Evolutionary conservation across 2,113 vertebrate species (phyloP), one percentile per base, ranked within the genome.

Genomic region (Anguilla rostrata): DNA sequence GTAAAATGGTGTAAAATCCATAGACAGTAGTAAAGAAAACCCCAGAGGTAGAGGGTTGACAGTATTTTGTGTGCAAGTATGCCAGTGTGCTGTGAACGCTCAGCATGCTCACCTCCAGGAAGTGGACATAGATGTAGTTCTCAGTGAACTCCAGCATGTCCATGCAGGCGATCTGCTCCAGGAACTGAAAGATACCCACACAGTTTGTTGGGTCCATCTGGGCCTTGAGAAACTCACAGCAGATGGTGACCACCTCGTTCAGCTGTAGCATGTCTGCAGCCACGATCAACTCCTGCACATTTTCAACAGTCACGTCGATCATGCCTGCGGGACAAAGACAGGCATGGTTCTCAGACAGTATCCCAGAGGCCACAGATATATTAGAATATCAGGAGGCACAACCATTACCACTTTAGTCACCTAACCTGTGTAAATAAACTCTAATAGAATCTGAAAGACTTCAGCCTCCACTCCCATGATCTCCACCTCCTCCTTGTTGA

Each of bases 181-280:
- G 95, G 92, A 99, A 99, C 94, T 98, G 98, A 92, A 97, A 99
- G 91, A 99, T 95, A 87, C 98, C 98, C 86, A 99, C 95, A 91
- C 98, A 99, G 94, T 99, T 99, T 87, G 94, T 92, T 0, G 97
- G 97, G 87, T 99, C 98, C 91, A 99, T 95, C 90, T 99, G 97
- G 43, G 95, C 95, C 88, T 98, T 98, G 49, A 99, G 95, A 93
- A 99, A 99, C 88, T 97, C 97, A 85, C 98, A 97, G 84, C 98
- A 98, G 87, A 99, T 96, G 79, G 96, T 93, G 90, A 99, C 97
- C 89, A 99, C 97, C 93, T 99, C 97, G 20, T 90, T 96, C 83
- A 99, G 95, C 94, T 99, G 98, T 88, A 99, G 95, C 98, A 99
- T 99, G 93, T 99, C 98, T 0, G 98, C 98, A 1, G 98, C 98